Conservation (phyloP, 2,888 invertebrate genomes). For the Cryptus viduatorius region DNA sequence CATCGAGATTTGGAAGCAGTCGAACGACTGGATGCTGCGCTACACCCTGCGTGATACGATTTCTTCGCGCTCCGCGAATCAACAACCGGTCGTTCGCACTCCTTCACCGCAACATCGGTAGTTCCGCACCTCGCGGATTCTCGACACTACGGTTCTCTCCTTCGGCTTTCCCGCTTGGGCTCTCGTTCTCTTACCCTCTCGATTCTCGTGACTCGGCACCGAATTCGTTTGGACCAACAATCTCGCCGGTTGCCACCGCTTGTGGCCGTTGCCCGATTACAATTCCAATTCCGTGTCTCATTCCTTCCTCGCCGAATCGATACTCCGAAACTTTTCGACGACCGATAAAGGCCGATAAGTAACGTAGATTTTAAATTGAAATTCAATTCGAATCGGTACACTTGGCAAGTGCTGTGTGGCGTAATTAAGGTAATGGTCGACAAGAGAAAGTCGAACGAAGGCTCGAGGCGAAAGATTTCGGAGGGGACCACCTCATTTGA, state of each 20-base stretch:
- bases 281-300: neutral
- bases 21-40: neutral
- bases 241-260: neutral
- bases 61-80: constrained; percentile 28
- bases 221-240: neutral
- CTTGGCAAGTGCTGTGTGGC: constrained; percentile 59
- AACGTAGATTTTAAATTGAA: constrained; percentile 64
- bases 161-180: neutral
- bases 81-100: constrained; percentile 56
- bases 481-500: constrained; percentile 62
- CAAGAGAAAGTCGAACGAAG: constrained; percentile 61
- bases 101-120: constrained; percentile 4
- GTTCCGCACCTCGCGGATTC: constrained; percentile 29
- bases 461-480: constrained; percentile 50
- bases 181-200: neutral
- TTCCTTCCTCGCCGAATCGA: neutral
- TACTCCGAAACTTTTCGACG: neutral
- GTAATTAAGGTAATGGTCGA: constrained; percentile 69
- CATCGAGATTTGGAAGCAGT: constrained; percentile 45
- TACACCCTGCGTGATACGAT: constrained; percentile 12
- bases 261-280: neutral
- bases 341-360: constrained; percentile 56
- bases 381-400: constrained; percentile 67
- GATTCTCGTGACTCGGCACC: neutral
- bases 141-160: neutral